Evolutionary conservation across 2,888 invertebrate species (phyloP), one percentile per base, ranked within the genome.

Genomic region (Spodoptera picta): DNA sequence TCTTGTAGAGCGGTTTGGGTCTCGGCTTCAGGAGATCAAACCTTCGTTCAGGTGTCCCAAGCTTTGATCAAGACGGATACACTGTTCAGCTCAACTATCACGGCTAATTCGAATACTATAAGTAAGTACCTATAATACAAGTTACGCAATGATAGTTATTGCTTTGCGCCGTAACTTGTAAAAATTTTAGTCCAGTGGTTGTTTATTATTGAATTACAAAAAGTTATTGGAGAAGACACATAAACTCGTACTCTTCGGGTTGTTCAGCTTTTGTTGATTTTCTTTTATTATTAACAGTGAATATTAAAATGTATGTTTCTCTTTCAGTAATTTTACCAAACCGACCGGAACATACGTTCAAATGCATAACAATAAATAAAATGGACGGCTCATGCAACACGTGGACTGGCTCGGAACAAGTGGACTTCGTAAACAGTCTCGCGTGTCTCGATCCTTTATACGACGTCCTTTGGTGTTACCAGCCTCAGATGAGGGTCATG

Each of bases 1-100:
- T 98, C 98, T 0, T 96, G 98, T 76, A 96, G 97, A 81, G 99
- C 98, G 0, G 98, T 98, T 0, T 99, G 98, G 98, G 96, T 99
- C 14, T 97, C 98, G 1, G 99, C 99, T 4, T 98, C 98, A n/a
- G 99, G 98, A 0, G 99, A 99, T 93, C 98, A 98, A 91, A 99
- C 99, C 1, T 98, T 98, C 86, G 95, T 99, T 53, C 98, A 98
- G 89, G 96, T 99, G 58, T 98, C 99, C 76, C 98, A 99, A 89
- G 97, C 97, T 2, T 95, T 98, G n/a, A 98, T 99, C 71, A 99
- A 98, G 88, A 97, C 98, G 0, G 97, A 98, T 75, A 98, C 97
- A 83, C 95, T 99, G 63, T 96, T 97, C 50, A 97, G 97, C 81
- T 97, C 98, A 31, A 98, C 97, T 60, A 97, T 99, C 48, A 97